Evolutionary conservation across 2,888 invertebrate species (phyloP).

Genomic region (Glaucopsyche alexis): DNA sequence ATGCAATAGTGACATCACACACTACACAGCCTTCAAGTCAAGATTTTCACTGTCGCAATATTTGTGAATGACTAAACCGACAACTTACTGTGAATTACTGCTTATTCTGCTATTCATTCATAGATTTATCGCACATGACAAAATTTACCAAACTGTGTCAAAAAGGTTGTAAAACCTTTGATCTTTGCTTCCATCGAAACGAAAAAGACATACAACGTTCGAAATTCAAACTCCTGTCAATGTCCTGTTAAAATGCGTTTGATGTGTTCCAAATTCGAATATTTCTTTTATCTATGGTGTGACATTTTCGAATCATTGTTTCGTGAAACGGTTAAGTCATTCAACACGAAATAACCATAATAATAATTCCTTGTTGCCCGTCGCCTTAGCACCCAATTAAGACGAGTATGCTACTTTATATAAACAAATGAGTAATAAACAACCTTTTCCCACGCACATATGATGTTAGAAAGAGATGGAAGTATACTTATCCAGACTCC

Average conservation of each 20-base stretch:
- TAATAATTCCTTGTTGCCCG: constrained; percentile 32
- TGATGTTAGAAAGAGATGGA: constrained; percentile 7
- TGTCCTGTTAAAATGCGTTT: not conserved
- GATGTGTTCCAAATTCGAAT: constrained; percentile 4
- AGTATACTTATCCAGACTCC: not conserved
- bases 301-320: constrained; percentile 11
- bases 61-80: constrained; percentile 3
- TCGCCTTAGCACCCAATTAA: constrained; percentile 45
- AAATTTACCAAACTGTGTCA: not conserved
- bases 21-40: not conserved
- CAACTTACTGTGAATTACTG: too few species aligned
- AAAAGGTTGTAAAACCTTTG: not conserved
- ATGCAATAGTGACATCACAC: not conserved
- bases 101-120: not conserved
- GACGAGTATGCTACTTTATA: constrained; percentile 41
- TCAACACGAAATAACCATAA: constrained; percentile 31
- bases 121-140: not conserved
- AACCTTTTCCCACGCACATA: constrained; percentile 52
- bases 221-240: not conserved
- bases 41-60: not conserved
- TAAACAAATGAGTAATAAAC: constrained; percentile 50
- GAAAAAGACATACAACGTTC: not conserved
- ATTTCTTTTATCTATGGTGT: too few species aligned
- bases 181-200: not conserved
- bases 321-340: constrained; percentile 15